Base-by-base conservation (phyloP, 2,888 invertebrate genomes). In the Synergus laeviventris region DNA sequence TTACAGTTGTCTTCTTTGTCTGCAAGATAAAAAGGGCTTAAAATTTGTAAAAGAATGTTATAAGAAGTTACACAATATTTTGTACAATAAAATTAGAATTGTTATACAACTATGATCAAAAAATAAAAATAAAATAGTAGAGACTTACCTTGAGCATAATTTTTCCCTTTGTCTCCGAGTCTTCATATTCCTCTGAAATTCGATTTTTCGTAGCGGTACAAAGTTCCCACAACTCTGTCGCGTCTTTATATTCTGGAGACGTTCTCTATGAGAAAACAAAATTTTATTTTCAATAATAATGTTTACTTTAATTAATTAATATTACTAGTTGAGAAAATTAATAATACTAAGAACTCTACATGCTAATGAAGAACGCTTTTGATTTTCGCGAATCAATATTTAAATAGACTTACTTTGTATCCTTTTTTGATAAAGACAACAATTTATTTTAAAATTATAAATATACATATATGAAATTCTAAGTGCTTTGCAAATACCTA, bases 241-340 rank as follows among this genome's bases (percentile, higher is more conserved):
- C 98, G 92, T 99, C 98, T 90, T 95, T 96, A 90, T 97, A 96
- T 89, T 99, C 99, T 31, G 94, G 93, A 0, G 96, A 94, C 74
- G 94, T 96, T 18, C 95, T 93, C 92, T 98, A 84, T 74, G 85
- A 66, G 74, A 78, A 56, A 80, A 80, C 24, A 24, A 74, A 12
- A 12, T 39, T 39, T 39, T 39, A 2, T 12, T 8, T 8, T 11
- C 0, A 39, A 39, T 31, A 31, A 31, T 31, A n/a, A n/a, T n/a
- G n/a, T n/a, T n/a, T n/a, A 4, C 4, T 31, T 31, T 31, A 31
- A 31, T 31, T 31, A 31, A 31, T 31, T n/a, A n/a, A 31, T 31
- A 31, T 31, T 31, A 31, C 2, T 3, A 3, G 4, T 31, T 31
- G 31, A 4, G 31, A 31, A 31, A 2, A 31, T 31, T 31, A 4